Evolutionary conservation across 1,140 invertebrate genomes (phyloP).

Genomic region (Medauroidea extradentata): DNA sequence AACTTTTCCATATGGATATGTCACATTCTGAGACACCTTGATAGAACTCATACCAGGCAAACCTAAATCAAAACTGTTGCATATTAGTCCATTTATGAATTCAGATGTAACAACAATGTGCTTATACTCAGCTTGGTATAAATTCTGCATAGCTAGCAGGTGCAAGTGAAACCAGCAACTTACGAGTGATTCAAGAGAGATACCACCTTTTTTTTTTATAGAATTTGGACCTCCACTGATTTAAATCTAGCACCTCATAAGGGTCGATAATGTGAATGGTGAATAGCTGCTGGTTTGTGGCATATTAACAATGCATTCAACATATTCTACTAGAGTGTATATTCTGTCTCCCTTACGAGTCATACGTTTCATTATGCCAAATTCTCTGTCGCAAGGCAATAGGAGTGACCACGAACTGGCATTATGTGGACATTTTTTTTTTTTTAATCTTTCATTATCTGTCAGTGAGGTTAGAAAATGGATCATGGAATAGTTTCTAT

Average conservation of each 20-base stretch:
- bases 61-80: too few species aligned
- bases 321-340: slow-evolving; percentile 3
- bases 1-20: too few species aligned
- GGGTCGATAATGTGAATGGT: background rate
- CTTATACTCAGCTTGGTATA: too few species aligned
- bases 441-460: slow-evolving; percentile 14
- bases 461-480: background rate
- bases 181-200: too few species aligned
- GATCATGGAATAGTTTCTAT: slow-evolving; percentile 2
- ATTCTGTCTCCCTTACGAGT: background rate
- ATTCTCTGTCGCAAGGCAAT: slow-evolving; percentile 29
- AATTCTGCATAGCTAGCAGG: too few species aligned
- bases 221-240: background rate
- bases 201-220: slow-evolving; percentile 10
- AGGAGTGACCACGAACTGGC: slow-evolving; percentile 25
- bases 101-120: too few species aligned
- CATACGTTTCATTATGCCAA: slow-evolving; percentile 23
- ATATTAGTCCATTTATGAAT: too few species aligned
- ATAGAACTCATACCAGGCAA: too few species aligned
- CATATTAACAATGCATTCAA: background rate
- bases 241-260: background rate
- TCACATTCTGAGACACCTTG: too few species aligned
- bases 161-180: too few species aligned
- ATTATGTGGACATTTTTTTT: slow-evolving; percentile 18
- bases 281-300: background rate